These are phyloP conservation scores for Ammodytes marinus DNA, from an alignment of 2,113 vertebrate species.

Conservation along the genomic window DNA sequence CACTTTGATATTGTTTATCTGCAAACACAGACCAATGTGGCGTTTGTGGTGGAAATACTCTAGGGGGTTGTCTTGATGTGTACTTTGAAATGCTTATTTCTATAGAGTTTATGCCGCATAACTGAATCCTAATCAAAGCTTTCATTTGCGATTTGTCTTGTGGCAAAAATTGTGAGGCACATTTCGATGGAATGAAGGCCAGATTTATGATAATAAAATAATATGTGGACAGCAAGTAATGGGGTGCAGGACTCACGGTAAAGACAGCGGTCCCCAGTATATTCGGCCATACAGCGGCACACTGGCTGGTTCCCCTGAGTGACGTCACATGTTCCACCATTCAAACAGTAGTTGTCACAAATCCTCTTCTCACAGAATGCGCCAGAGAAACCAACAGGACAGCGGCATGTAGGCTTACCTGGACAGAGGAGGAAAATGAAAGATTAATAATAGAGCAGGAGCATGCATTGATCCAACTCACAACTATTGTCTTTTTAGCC, in stretches of 20 bases:
- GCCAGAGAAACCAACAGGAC: slow-evolving; percentile 92
- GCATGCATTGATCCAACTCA: neutral
- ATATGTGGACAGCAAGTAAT: neutral
- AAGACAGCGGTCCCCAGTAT: slow-evolving; percentile 95
- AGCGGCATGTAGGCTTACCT: slow-evolving; percentile 97
- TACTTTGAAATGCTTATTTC: slow-evolving; percentile 44
- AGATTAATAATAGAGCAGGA: neutral
- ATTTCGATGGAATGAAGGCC: slow-evolving; percentile 28
- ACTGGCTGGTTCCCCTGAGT: slow-evolving; percentile 94
- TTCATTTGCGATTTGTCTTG: slow-evolving; percentile 28
- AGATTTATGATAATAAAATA: neutral
- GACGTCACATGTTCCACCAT: slow-evolving; percentile 93
- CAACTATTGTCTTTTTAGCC: neutral
- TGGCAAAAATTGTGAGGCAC: slow-evolving; percentile 8
- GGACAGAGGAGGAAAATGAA: neutral
- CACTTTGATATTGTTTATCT: slow-evolving; percentile 69
- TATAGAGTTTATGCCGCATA: slow-evolving; percentile 18
- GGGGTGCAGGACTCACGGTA: slow-evolving; percentile 88
- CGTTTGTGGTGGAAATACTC: slow-evolving; percentile 64
- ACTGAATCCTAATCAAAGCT: slow-evolving; percentile 42
- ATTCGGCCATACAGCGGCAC: slow-evolving; percentile 92
- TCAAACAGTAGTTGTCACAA: slow-evolving; percentile 93
- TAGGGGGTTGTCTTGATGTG: slow-evolving; percentile 50
- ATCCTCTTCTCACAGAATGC: slow-evolving; percentile 91
- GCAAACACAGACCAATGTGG: slow-evolving; percentile 59